Evolutionary conservation across 2,113 vertebrate species (phyloP).

Genomic region (Bambusicola thoracicus): DNA sequence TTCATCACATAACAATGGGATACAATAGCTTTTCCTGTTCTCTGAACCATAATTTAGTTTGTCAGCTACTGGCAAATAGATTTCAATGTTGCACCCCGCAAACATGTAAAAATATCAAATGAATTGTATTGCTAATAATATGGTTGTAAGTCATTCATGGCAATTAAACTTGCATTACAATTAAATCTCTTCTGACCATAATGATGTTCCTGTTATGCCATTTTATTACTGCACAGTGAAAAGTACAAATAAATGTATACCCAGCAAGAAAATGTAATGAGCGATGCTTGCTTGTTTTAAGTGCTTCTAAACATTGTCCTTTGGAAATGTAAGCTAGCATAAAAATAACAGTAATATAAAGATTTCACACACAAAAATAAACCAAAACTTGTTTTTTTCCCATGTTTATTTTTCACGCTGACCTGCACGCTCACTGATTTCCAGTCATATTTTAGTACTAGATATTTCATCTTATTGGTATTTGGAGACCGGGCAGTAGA

Average conservation of each 20-base stretch:
- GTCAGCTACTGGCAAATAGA: slow-evolving; percentile 28
- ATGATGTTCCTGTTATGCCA: slow-evolving; percentile 1
- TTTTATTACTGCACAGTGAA: slow-evolving; percentile 35
- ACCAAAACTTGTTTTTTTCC: neutral
- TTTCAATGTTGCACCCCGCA: neutral
- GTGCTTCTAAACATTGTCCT: slow-evolving; percentile 56
- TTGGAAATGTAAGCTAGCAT: slow-evolving; percentile 55
- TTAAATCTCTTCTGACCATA: slow-evolving; percentile 50
- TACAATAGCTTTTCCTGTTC: neutral
- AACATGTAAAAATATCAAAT: slow-evolving; percentile 2
- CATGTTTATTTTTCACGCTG: slow-evolving; percentile 8
- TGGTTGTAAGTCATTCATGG: neutral
- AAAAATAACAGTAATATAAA: slow-evolving; percentile 15
- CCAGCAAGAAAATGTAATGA: slow-evolving; percentile 7
- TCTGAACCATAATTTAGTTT: neutral
- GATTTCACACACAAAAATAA: slow-evolving; percentile 29
- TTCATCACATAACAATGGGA: slow-evolving; percentile 20
- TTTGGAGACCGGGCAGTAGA: neutral
- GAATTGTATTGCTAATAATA: slow-evolving; percentile 30
- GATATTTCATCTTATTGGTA: neutral
- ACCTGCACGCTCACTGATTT: neutral
- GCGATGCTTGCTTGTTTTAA: slow-evolving; percentile 52
- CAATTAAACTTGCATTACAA: slow-evolving; percentile 55
- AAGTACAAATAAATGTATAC: slow-evolving; percentile 51
- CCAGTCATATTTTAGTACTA: neutral